Evolutionary conservation across 1,140 invertebrate genomes (phyloP), one percentile per base, ranked within the genome.

Genomic region (Drosophila pruinosa): DNA sequence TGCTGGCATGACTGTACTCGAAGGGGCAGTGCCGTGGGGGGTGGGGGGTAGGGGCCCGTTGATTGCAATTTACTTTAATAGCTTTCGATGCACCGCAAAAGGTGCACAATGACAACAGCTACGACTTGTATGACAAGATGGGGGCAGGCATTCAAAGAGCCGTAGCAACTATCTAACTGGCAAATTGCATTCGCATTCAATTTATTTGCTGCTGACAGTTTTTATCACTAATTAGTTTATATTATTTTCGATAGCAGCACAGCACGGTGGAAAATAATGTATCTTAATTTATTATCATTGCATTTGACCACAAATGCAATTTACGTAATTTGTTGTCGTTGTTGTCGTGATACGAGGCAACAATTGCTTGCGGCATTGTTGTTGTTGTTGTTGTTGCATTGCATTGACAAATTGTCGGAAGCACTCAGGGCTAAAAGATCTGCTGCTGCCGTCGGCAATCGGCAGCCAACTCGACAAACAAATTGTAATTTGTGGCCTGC

Each of bases 141-240:
- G 72, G 28, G 54, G 21, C 52, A 48, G n/a, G n/a, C n/a, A n/a
- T n/a, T n/a, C 39, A 28, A 24, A 43, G 17, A 39, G 10, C 2
- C 43, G 48, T 24, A 62, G 38, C 28, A 58, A 56, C 77, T 86
- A 76, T 45, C 56, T 58, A 12, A 36, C 28, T 19, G 36, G n/a
- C 52, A 54, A 59, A 38, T 19, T 58, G 58, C 38, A 48, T 52
- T 67, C 48, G 70, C 54, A 70, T 85, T 86, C 69, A 86, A 86
- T 86, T 81, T 86, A 86, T 86, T 86, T 86, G 74, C 81, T 59
- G 54, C 48, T 78, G 79, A 72, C 77, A 80, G 78, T 74, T 68
- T 86, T 81, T 86, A 86, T 86, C 81, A 62, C 77, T 86, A 86
- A 86, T 86, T 86, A 85, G 81, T 85, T 86, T 69, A 86, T 77